phyloP scores from a whole-genome alignment of 2,888 invertebrate genomes.

The Leptura quadrifasciata region DNA sequence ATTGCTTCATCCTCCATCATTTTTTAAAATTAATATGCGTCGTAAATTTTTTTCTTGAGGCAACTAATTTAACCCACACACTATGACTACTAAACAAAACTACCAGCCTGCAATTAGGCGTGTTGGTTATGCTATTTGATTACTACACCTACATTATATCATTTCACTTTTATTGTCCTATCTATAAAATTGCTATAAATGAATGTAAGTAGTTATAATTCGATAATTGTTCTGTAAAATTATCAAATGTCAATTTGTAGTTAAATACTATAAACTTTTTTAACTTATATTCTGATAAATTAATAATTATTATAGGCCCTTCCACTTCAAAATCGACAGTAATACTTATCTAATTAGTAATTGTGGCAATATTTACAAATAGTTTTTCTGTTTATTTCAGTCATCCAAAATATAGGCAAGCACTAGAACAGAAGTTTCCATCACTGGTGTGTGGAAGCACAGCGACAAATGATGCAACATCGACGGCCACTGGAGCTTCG shows the following conservation, averaged over 20 bases:
- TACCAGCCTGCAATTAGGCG: neutral
- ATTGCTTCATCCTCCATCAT: neutral
- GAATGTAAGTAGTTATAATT: too few relatives aligned
- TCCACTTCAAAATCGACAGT: too few relatives aligned
- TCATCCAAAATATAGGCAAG: conserved; percentile 87
- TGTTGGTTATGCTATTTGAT: conserved; percentile 3
- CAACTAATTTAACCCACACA: neutral
- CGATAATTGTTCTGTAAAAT: too few relatives aligned
- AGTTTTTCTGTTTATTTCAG: conserved; percentile 70
- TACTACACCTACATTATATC: neutral
- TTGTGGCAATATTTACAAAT: neutral
- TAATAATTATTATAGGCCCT: too few relatives aligned
- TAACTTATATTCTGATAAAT: neutral
- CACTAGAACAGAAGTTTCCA: conserved; percentile 86
- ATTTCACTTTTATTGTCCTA: neutral
- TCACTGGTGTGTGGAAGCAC: conserved; percentile 80
- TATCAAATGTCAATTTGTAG: neutral
- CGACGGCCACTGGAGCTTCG: conserved; percentile 82
- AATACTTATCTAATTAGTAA: too few relatives aligned
- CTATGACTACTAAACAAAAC: neutral
- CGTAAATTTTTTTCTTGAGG: neutral
- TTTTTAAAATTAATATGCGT: neutral
- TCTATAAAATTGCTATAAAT: too few relatives aligned
- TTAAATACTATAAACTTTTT: neutral
- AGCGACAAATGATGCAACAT: conserved; percentile 78